phyloP scores from a whole-genome alignment of 2,888 invertebrate genomes.

The Mylabris sibirica region DNA sequence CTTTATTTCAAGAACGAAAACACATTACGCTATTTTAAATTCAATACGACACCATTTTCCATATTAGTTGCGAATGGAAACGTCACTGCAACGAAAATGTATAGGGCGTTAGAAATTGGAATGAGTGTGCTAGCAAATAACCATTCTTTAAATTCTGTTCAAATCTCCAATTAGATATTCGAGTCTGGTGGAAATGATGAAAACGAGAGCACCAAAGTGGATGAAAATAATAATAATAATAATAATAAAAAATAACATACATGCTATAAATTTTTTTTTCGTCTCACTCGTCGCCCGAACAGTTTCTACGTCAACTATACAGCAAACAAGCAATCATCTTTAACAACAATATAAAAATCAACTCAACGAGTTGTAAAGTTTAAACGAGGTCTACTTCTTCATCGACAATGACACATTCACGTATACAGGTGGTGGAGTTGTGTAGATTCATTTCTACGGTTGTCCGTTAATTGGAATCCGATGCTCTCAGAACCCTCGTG shows the following conservation, averaged over 20 bases:
- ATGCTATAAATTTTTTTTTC: background rate
- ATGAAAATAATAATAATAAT: no score
- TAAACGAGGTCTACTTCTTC: slow-evolving; percentile 53
- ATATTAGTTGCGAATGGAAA: slow-evolving; percentile 17
- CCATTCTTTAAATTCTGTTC: slow-evolving; percentile 44
- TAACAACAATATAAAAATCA: slow-evolving; percentile 52
- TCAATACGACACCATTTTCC: slow-evolving; percentile 15
- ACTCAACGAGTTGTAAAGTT: slow-evolving; percentile 52
- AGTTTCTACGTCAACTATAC: slow-evolving; percentile 48
- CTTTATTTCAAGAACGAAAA: slow-evolving; percentile 22
- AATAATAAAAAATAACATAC: slow-evolving; percentile 46
- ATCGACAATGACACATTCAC: slow-evolving; percentile 42
- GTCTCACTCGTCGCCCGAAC: slow-evolving; percentile 40
- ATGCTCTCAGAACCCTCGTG: slow-evolving; percentile 17
- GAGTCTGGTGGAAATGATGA: background rate
- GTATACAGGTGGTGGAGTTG: slow-evolving; percentile 19
- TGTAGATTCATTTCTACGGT: slow-evolving; percentile 26
- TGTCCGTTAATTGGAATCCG: slow-evolving; percentile 48
- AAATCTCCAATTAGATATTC: slow-evolving; percentile 50
- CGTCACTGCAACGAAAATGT: slow-evolving; percentile 7
- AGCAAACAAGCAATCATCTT: slow-evolving; percentile 50
- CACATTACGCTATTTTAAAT: slow-evolving; percentile 18
- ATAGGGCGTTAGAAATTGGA: slow-evolving; percentile 10
- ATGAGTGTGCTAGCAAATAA: slow-evolving; percentile 21
- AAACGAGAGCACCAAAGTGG: slow-evolving; percentile 23